Conservation (phyloP, 1,140 invertebrate species). For the Drosophila aff. region DNA sequence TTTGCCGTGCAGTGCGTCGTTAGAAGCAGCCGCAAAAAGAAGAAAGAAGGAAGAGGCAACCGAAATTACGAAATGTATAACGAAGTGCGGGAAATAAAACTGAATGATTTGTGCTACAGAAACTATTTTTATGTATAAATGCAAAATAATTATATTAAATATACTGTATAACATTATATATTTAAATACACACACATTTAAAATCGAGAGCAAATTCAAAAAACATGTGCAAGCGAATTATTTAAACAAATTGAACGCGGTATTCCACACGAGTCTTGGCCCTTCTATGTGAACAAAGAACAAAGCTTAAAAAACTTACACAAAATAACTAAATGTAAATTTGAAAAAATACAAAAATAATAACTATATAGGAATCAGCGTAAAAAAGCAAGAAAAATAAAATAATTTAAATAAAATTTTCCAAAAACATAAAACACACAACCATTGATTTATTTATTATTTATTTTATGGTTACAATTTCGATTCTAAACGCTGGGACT, state of each 20-base stretch:
- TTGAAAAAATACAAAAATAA: conserved; percentile 13
- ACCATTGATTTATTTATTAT: conserved; percentile 5
- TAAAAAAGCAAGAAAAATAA: conserved; percentile 41
- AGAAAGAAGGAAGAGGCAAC: conserved; percentile 18
- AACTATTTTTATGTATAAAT: conserved; percentile 71
- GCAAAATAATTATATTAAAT: conserved; percentile 62
- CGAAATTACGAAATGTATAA: conserved; percentile 3
- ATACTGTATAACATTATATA: conserved; percentile 64
- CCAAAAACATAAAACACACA: conserved; percentile 47
- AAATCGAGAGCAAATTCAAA: conserved; percentile 48
- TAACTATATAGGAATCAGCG: conserved; percentile 26
- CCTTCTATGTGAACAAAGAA: conserved; percentile 48
- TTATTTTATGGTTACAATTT: conserved; percentile 3
- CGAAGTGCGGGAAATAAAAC: conserved; percentile 9
- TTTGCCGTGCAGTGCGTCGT: conserved; percentile 45
- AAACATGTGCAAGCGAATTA: conserved; percentile 40
- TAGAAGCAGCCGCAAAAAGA: conserved; percentile 29
- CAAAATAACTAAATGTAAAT: conserved; percentile 42
- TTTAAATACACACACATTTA: conserved; percentile 36
- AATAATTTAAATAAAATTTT: conserved; percentile 64
- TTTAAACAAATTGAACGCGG: conserved; percentile 43
- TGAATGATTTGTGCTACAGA: conserved; percentile 54
- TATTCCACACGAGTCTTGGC: conserved; percentile 46
- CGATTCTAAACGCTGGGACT: too few relatives aligned
- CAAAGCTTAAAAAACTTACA: conserved; percentile 40